phyloP scores from a whole-genome alignment of 30 jellyfish, hydroid and myxozoan species.

The Nemopilema nomurai region DNA sequence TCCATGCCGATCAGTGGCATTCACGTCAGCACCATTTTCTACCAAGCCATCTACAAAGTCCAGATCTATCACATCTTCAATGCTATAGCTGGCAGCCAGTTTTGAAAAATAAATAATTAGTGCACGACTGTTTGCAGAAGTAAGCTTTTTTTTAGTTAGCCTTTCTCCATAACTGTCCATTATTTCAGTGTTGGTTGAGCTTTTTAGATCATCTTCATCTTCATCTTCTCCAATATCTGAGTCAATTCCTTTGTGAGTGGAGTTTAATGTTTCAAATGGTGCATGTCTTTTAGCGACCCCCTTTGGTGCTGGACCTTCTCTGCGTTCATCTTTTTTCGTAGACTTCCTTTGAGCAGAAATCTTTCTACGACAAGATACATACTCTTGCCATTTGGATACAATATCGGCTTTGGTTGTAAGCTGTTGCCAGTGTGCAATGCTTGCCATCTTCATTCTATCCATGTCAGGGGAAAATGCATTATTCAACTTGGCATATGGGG shows the following conservation, averaged over 20 bases:
- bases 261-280: slow-evolving; percentile 45
- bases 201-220: neutral
- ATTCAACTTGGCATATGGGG: slow-evolving; percentile 5
- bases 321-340: neutral
- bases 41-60: slow-evolving; percentile 77
- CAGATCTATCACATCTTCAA: slow-evolving; percentile 63
- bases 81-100: slow-evolving; percentile 48
- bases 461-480: neutral
- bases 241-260: slow-evolving; percentile 74
- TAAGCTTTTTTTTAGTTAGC: neutral
- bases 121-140: slow-evolving; percentile 56
- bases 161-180: slow-evolving; percentile 14
- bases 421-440: slow-evolving; percentile 40
- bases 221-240: slow-evolving; percentile 72
- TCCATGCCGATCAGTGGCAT: slow-evolving; percentile 77
- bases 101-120: slow-evolving; percentile 75
- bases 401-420: slow-evolving; percentile 27
- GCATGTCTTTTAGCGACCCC: slow-evolving; percentile 21
- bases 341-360: neutral
- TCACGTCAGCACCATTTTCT: slow-evolving; percentile 79
- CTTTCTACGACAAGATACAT: slow-evolving; percentile 54
- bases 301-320: slow-evolving; percentile 72
- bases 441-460: neutral
- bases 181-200: slow-evolving; percentile 7
- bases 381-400: slow-evolving; percentile 64